Percentiles rank a stretch among this genome's conserved stretches.
Evolutionary conservation across 2,888 invertebrate genomes (phyloP).

Genomic region (Lumbricus terrestris): DNA sequence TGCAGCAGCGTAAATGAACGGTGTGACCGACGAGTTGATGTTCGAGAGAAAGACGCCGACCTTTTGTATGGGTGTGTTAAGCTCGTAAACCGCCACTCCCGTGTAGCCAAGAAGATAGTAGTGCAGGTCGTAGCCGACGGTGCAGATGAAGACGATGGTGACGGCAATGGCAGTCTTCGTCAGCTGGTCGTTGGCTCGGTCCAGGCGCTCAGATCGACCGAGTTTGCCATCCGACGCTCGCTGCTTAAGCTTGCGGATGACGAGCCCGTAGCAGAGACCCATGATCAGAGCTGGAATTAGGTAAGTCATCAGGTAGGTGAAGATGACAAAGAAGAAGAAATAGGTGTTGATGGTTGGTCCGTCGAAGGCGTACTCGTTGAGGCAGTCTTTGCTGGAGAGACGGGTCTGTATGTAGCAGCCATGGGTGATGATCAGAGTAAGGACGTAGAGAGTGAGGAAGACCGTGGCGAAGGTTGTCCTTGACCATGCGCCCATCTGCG

Average conservation of each 20-base stretch:
- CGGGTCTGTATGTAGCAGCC: conserved; percentile 35
- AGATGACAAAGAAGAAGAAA: conserved; percentile 34
- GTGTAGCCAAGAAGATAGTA: conserved; percentile 37
- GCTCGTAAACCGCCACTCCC: conserved; percentile 29
- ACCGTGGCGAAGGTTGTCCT: conserved; percentile 21
- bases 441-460: conserved; percentile 27
- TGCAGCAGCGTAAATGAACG: conserved; percentile 34
- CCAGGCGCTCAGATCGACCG: conserved; percentile 29
- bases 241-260: conserved; percentile 26
- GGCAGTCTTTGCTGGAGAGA: conserved; percentile 25
- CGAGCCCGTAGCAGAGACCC: conserved; percentile 30
- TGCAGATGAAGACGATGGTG: conserved; percentile 35
- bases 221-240: conserved; percentile 26
- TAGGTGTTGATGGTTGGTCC: conserved; percentile 28
- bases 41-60: conserved; percentile 36
- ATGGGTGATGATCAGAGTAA: conserved; percentile 31
- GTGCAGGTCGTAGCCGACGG: conserved; percentile 36
- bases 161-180: conserved; percentile 37
- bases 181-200: conserved; percentile 32
- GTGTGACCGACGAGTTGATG: conserved; percentile 34
- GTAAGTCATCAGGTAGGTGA: conserved; percentile 36
- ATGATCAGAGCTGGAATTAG: conserved; percentile 33
- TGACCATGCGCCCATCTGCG: neutral
- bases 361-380: conserved; percentile 33
- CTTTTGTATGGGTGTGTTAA: conserved; percentile 34